Evolutionary conservation across 1,140 invertebrate species (phyloP).

Genomic region (Pogonomyrmex californicus): DNA sequence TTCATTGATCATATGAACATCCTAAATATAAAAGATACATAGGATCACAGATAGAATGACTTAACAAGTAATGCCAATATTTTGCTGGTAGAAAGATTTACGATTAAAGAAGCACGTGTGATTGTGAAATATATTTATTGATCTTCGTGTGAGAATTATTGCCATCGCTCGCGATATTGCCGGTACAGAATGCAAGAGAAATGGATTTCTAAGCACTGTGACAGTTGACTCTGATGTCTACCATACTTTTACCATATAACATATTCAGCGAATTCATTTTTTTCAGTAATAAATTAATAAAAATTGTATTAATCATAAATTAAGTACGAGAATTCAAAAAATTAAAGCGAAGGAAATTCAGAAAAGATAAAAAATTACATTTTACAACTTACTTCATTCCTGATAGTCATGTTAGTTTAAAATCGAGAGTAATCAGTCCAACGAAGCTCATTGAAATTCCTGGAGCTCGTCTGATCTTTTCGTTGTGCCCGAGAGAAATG

Average conservation of each 20-base stretch:
- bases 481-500: conserved; percentile 23
- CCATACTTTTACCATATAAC: background rate
- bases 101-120: conserved; percentile 3
- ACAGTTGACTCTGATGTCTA: conserved; percentile 41
- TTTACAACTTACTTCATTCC: background rate
- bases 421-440: conserved; percentile 31
- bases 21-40: background rate
- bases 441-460: conserved; percentile 52
- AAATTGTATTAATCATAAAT: background rate
- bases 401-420: conserved; percentile 5
- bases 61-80: conserved; percentile 46
- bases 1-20: conserved; percentile 23
- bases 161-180: conserved; percentile 4
- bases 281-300: background rate
- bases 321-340: background rate
- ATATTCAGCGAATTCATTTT: background rate
- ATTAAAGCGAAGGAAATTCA: background rate
- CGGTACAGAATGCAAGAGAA: conserved; percentile 31
- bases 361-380: too few species aligned
- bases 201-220: conserved; percentile 41
- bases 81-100: conserved; percentile 44
- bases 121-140: conserved; percentile 55
- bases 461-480: background rate
- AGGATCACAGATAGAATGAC: conserved; percentile 1
- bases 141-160: conserved; percentile 62